phyloP scores from a whole-genome alignment of 2,888 invertebrate genomes.

The Chesias legatella region DNA sequence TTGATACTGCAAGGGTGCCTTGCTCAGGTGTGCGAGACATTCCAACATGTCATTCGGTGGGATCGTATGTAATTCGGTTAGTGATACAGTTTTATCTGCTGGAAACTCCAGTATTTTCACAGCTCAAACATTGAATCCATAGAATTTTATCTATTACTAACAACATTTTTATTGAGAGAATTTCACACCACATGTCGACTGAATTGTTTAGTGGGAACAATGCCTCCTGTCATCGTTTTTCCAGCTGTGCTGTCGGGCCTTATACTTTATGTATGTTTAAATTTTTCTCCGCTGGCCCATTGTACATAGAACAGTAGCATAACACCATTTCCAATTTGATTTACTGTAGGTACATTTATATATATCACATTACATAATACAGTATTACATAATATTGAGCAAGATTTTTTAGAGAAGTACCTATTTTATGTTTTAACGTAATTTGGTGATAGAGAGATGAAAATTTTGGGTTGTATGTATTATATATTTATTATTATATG shows the following conservation, averaged over 20 bases:
- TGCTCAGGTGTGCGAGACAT: slow-evolving; percentile 59
- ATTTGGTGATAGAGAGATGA: no score
- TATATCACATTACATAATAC: no score
- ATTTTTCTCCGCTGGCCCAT: no score
- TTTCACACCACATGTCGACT: slow-evolving; percentile 12
- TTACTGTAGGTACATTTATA: no score
- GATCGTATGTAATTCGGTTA: slow-evolving; percentile 45
- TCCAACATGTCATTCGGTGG: slow-evolving; percentile 50
- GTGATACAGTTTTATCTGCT: slow-evolving; percentile 34
- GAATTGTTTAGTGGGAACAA: background rate
- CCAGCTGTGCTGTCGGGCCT: background rate
- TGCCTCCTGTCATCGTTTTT: slow-evolving; percentile 1
- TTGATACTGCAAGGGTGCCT: slow-evolving; percentile 38
- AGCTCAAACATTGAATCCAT: slow-evolving; percentile 33
- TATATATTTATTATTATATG: no score
- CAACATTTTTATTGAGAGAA: slow-evolving; percentile 9
- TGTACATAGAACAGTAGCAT: no score
- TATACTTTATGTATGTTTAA: slow-evolving; percentile 24
- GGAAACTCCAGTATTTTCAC: slow-evolving; percentile 50
- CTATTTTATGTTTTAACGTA: no score
- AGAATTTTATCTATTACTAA: slow-evolving; percentile 8
- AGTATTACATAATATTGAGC: no score
- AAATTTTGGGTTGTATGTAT: no score
- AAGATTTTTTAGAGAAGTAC: no score
- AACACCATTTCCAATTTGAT: no score